Percentiles rank a stretch among this genome's conserved stretches.
Evolutionary conservation across 2,797 vertebrate genomes (phyloP).

Genomic region (Pipistrellus kuhlii): DNA sequence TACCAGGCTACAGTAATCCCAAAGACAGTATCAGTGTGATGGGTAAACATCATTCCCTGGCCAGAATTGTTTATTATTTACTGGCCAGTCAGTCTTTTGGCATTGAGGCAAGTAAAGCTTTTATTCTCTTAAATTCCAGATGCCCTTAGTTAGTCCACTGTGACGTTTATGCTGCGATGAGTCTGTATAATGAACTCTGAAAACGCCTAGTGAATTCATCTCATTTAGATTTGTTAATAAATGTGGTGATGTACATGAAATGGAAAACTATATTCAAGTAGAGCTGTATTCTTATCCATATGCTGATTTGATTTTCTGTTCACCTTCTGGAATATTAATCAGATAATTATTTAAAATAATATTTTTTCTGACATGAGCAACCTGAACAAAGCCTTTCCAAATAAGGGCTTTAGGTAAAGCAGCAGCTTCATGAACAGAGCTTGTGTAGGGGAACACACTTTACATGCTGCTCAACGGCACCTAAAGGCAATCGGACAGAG

Average conservation of each 20-base stretch:
- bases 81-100: not conserved
- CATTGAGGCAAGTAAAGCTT: not conserved
- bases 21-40: too few species aligned
- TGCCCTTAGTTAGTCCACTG: constrained; percentile 17
- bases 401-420: not conserved
- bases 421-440: not conserved
- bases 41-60: constrained; percentile 7
- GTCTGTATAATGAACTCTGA: not conserved
- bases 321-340: not conserved
- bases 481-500: not conserved
- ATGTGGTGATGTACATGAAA: too few species aligned
- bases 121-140: constrained; percentile 33
- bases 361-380: not conserved
- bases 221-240: not conserved
- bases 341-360: not conserved
- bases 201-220: not conserved
- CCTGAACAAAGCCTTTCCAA: not conserved
- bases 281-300: not conserved
- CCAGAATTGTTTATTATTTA: constrained; percentile 64
- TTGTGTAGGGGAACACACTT: not conserved
- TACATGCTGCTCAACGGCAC: not conserved
- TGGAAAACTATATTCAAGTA: not conserved
- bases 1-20: too few species aligned
- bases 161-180: not conserved
- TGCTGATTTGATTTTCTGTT: not conserved